Base-by-base conservation (phyloP, 2,888 invertebrate genomes). In the Ceratothoa steindachneri region DNA sequence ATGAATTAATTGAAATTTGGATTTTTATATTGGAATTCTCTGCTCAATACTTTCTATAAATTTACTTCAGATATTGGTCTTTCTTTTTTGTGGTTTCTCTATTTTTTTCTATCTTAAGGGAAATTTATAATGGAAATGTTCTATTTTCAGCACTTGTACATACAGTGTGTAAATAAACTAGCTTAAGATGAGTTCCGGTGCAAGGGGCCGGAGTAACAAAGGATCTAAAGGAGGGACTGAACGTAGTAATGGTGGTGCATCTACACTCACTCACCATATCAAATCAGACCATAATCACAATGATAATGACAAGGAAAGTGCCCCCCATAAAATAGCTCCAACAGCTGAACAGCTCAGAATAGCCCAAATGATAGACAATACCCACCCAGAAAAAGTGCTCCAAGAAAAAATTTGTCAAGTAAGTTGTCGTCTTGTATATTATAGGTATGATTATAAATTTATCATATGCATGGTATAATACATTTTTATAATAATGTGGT, bases 141-240 rank as follows among this genome's bases (percentile, higher is more conserved):
- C 55, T 67, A 30, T 69, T 75, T 75, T 28, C 75, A 79, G 79
- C 79, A 76, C 79, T 79, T 79, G 79, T 79, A 79, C 71, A 79
- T 79, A 79, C 79, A 76, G 76, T 76, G 79, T 79, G 79, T 79
- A 79, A 71, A 79, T 79, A 78, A 72, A 71, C 73, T 79, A 79
- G 79, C 69, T 74, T 79, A 79, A 79, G 79, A 79, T 79, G 79
- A 79, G 79, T 72, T 76, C 79, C 73, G 76, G 79, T 53, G 75
- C 76, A 67, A 76, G 72, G 74, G 79, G 79, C 70, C 79, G 76
- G 76, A 73, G 76, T 73, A 77, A 64, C 64, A 77, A 77, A 77
- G 76, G 76, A 60, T 71, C 72, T 64, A 68, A 71, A 29, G 67
- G 73, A 53, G 73, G 73, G 30, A 70, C 70, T 70, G 69, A 52